These are phyloP conservation scores for Myanophis thanlyinensis DNA, from an alignment of 2,113 vertebrate species.

Conservation along the genomic window DNA sequence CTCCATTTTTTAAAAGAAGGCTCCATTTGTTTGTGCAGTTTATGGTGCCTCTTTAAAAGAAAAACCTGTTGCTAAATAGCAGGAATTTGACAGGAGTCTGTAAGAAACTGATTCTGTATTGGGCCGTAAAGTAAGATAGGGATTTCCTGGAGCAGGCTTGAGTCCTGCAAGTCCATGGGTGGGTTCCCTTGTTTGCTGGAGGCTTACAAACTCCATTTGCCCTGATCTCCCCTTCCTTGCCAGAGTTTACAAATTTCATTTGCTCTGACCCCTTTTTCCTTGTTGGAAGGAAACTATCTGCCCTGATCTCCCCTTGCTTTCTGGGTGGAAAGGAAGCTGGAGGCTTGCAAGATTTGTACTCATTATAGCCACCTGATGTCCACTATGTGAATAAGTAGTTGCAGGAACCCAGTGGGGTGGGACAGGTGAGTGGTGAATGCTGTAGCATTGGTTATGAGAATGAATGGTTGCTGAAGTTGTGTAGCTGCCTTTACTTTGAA, in stretches of 20 bases:
- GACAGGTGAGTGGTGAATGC: not conserved
- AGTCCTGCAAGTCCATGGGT: not conserved
- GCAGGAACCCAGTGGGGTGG: not conserved
- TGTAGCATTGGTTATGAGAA: not conserved
- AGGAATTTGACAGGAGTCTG: not conserved
- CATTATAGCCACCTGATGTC: not conserved
- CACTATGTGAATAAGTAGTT: not conserved
- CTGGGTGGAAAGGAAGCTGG: not conserved
- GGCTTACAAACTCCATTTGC: not conserved
- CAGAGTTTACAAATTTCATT: not conserved
- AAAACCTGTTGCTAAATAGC: not conserved
- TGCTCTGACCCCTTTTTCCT: not conserved
- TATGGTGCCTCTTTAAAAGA: not conserved
- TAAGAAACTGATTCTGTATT: not conserved
- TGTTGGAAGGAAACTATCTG: not conserved
- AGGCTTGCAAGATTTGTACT: not conserved
- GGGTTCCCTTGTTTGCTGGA: not conserved
- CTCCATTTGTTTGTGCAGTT: not conserved
- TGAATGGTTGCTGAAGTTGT: not conserved
- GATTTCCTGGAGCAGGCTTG: not conserved
- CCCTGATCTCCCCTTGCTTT: not conserved
- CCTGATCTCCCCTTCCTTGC: not conserved
- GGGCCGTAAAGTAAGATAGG: not conserved
- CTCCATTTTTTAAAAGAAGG: not conserved
- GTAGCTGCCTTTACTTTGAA: not conserved